These are phyloP conservation scores for Germaria angustata DNA, from an alignment of 2,888 invertebrate species.

Conservation along the genomic window DNA sequence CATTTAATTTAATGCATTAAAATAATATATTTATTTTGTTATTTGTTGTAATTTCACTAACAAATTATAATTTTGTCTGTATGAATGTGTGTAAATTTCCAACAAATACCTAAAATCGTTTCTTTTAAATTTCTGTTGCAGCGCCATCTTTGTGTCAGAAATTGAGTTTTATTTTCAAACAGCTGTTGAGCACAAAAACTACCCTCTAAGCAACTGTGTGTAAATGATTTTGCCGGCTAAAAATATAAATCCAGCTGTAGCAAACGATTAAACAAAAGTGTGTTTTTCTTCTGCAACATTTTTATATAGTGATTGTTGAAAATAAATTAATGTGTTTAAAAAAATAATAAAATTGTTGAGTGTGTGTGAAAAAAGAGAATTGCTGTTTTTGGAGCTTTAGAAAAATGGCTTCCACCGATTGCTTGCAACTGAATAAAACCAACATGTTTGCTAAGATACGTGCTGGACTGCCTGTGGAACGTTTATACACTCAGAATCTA, in stretches of 20 bases:
- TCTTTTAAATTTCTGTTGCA: neutral
- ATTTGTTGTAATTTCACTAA: too few relatives aligned
- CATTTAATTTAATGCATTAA: too few relatives aligned
- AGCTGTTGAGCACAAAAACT: constrained; percentile 42
- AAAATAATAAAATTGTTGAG: neutral
- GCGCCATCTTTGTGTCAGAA: constrained; percentile 39
- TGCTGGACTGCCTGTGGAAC: constrained; percentile 80
- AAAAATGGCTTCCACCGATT: constrained; percentile 78
- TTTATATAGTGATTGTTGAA: neutral
- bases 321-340: neutral
- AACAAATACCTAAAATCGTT: neutral
- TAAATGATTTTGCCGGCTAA: constrained; percentile 39
- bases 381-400: neutral
- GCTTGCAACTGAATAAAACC: constrained; percentile 81
- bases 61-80: too few relatives aligned
- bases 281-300: neutral
- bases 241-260: constrained; percentile 13
- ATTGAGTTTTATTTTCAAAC: neutral
- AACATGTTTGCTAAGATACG: constrained; percentile 82
- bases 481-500: constrained; percentile 82
- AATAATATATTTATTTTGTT: neutral
- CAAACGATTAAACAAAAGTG: constrained; percentile 24
- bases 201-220: constrained; percentile 39
- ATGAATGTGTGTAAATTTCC: too few relatives aligned
- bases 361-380: constrained; percentile 30